Percentiles rank a stretch among this genome's conserved stretches.
Evolutionary conservation across 1,140 invertebrate genomes (phyloP).

Genomic region (Euwallacea fornicatus): DNA sequence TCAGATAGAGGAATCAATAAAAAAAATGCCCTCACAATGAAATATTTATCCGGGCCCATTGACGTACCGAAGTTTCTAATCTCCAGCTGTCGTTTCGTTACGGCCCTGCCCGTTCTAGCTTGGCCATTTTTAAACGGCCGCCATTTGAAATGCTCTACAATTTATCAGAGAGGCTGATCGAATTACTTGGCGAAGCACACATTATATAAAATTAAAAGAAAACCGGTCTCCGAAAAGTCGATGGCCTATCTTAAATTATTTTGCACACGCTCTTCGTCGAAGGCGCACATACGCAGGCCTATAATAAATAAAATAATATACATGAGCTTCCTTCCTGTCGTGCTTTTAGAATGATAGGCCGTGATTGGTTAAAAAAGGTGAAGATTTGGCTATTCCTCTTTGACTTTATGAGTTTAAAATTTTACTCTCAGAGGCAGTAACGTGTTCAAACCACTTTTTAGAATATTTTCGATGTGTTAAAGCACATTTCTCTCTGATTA

Average conservation of each 20-base stretch:
- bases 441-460: no score
- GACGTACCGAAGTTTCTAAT: no score
- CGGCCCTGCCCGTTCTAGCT: neutral
- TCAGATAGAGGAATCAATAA: no score
- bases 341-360: conserved; percentile 25
- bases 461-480: no score
- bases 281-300: conserved; percentile 19
- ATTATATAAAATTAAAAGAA: conserved; percentile 42
- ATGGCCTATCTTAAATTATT: conserved; percentile 43
- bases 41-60: no score
- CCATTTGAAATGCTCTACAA: conserved; percentile 37
- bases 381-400: no score
- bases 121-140: conserved; percentile 3
- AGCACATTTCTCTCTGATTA: no score
- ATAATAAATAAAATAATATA: conserved; percentile 46
- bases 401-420: no score
- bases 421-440: no score
- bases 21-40: no score
- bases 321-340: conserved; percentile 44
- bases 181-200: conserved; percentile 33
- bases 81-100: neutral
- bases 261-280: conserved; percentile 42
- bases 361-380: conserved; percentile 8
- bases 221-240: conserved; percentile 40
- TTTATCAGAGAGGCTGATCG: conserved; percentile 36